Conservation (phyloP, 1,140 invertebrate genomes). For the Prorops nasuta region DNA sequence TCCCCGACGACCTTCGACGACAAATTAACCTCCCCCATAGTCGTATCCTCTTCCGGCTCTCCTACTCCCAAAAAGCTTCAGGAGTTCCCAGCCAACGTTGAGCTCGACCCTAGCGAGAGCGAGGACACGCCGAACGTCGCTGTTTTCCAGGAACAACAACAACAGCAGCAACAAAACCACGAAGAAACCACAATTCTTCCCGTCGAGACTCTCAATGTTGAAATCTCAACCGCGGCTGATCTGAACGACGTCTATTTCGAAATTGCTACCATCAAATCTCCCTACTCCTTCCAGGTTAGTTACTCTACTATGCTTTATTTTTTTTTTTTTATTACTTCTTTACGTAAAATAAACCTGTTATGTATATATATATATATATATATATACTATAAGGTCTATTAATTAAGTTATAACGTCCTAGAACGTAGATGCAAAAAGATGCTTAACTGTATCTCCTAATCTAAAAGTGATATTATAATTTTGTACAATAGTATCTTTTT, state of each 20-base stretch:
- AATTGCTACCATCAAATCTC: constrained; percentile 85
- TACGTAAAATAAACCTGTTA: too few relatives aligned
- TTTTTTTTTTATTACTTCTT: too few relatives aligned
- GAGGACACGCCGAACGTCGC: constrained; percentile 43
- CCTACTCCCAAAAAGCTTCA: constrained; percentile 23
- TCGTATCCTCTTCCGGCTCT: constrained; percentile 35
- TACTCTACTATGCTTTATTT: too few relatives aligned
- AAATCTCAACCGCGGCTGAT: constrained; percentile 81
- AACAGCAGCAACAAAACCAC: constrained; percentile 16
- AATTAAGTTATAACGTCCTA: too few relatives aligned
- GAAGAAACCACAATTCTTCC: constrained; percentile 48
- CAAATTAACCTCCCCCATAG: constrained; percentile 39
- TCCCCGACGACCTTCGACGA: constrained; percentile 19
- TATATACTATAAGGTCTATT: too few relatives aligned
- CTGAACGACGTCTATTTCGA: constrained; percentile 82
- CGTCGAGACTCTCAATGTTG: constrained; percentile 77
- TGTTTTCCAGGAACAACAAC: constrained; percentile 41
- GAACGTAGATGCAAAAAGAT: too few relatives aligned
- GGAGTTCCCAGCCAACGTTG: constrained; percentile 55
- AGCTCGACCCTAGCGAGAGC: constrained; percentile 66
- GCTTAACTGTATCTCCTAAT: too few relatives aligned
- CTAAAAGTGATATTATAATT: too few relatives aligned
- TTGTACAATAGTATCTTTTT: too few relatives aligned
- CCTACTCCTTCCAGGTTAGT: constrained; percentile 81
- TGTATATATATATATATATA: too few relatives aligned